Base-by-base conservation (phyloP, 2,797 vertebrate genomes). In the Alectoris magna region DNA sequence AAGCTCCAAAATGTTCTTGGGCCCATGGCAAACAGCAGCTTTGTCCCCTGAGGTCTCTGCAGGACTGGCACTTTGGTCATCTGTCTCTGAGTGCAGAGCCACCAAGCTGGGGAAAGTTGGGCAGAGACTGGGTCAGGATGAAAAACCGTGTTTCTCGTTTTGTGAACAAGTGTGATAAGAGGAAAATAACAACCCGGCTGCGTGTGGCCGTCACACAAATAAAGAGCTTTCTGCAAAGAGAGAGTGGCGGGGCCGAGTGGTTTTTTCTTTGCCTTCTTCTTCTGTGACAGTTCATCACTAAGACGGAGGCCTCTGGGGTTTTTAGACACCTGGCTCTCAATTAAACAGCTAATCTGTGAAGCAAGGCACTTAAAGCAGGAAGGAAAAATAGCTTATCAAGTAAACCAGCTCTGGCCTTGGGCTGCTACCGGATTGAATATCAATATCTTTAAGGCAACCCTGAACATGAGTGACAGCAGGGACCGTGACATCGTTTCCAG, bases 281-380 rank as follows among this genome's bases (percentile, higher is more conserved):
- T 44, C 89, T 48, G 5, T 90, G 96, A 69, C 91, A 95, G 84
- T 69, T 94, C 19, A 0, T 95, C 93, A 60, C 85, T 93, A 81
- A 41, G 66, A 63, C 8, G 1, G 62, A 72, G 71, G 77, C 84
- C 91, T 85, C 83, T 51, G 83, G 85, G 87, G 34, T 46, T 58
- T 84, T 27, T 56, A 82, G 91, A 71, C 96, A 91, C 94, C 94
- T 96, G 94, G 83, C 90, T 94, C 94, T 95, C 96, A 92, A 87
- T 95, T 85, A 91, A 75, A 51, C 76, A 71, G 83, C 94, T 96
- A 73, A 96, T 96, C 87, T 94, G 94, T 87, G 90, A 90, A 83
- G 64, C 72, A 78, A 87, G 90, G 82, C 91, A 68, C 93, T 94
- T 81, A 78, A 62, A 90, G 77, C 91, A 72, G 94, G 80, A 69